phyloP scores from a whole-genome alignment of 2,888 invertebrate genomes.

The Aleiodes leptofemur region DNA sequence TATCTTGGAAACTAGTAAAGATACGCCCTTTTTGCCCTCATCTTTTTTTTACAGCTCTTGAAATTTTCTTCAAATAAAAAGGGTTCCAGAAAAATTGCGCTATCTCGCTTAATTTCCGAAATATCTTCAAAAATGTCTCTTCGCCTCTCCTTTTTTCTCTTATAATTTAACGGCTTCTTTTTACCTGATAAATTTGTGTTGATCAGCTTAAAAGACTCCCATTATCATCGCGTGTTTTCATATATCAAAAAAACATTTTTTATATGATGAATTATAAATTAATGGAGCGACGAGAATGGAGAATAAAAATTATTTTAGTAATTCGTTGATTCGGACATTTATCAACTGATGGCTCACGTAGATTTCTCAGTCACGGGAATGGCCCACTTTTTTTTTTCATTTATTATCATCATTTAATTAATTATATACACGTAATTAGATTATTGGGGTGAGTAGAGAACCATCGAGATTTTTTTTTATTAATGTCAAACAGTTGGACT shows the following conservation, averaged over 20 bases:
- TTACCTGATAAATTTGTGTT: not conserved
- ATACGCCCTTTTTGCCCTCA: too few relatives aligned
- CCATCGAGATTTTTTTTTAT: not conserved
- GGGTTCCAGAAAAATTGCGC: too few relatives aligned
- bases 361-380: constrained; percentile 44
- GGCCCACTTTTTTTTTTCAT: constrained; percentile 36
- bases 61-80: too few relatives aligned
- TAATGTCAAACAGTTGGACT: not conserved
- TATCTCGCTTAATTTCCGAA: too few relatives aligned
- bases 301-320: constrained; percentile 4
- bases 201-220: constrained; percentile 11
- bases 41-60: too few relatives aligned
- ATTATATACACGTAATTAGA: constrained; percentile 54
- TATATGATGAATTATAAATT: constrained; percentile 1
- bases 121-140: too few relatives aligned
- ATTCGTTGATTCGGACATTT: constrained; percentile 47
- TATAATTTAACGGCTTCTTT: not conserved
- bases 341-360: constrained; percentile 57
- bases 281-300: constrained; percentile 7
- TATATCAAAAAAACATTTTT: not conserved
- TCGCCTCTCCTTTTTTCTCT: too few relatives aligned
- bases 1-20: too few relatives aligned
- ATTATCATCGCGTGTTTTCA: constrained; percentile 11
- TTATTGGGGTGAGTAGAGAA: constrained; percentile 16
- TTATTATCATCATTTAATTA: constrained; percentile 56